phyloP scores from a whole-genome alignment of 2,113 vertebrate genomes.

The Cichladusa arquata region DNA sequence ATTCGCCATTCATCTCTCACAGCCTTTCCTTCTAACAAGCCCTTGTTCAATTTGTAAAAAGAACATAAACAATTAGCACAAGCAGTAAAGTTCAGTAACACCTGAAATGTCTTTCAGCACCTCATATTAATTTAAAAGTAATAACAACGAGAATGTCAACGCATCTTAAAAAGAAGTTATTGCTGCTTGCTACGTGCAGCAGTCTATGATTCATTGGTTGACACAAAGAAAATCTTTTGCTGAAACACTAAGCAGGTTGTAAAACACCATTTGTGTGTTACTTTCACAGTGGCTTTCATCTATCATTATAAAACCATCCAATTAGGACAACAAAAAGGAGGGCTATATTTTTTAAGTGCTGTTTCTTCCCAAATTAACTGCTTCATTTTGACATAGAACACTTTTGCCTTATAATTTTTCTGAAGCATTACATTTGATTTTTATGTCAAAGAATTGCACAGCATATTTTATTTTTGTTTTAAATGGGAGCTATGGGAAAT shows the following conservation, averaged over 20 bases:
- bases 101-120: not conserved
- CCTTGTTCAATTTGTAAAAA: not conserved
- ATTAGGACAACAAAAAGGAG: constrained; percentile 52
- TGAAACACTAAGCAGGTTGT: constrained; percentile 45
- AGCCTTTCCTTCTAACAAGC: not conserved
- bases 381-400: not conserved
- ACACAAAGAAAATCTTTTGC: constrained; percentile 20
- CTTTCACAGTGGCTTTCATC: constrained; percentile 28
- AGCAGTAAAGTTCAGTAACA: not conserved
- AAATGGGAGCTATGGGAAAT: not conserved
- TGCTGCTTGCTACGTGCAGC: not conserved
- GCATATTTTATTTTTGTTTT: constrained; percentile 12
- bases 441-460: not conserved
- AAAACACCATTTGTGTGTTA: constrained; percentile 39
- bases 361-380: constrained; percentile 25
- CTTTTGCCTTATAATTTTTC: not conserved
- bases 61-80: constrained; percentile 13
- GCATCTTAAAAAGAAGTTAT: constrained; percentile 9
- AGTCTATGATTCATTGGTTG: constrained; percentile 18
- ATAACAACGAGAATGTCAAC: not conserved
- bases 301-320: constrained; percentile 55
- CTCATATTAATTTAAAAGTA: constrained; percentile 30
- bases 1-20: not conserved
- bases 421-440: not conserved
- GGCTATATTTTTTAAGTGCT: constrained; percentile 11